These are phyloP conservation scores for Epiblema foenella DNA, from an alignment of 2,888 invertebrate species.

Conservation along the genomic window DNA sequence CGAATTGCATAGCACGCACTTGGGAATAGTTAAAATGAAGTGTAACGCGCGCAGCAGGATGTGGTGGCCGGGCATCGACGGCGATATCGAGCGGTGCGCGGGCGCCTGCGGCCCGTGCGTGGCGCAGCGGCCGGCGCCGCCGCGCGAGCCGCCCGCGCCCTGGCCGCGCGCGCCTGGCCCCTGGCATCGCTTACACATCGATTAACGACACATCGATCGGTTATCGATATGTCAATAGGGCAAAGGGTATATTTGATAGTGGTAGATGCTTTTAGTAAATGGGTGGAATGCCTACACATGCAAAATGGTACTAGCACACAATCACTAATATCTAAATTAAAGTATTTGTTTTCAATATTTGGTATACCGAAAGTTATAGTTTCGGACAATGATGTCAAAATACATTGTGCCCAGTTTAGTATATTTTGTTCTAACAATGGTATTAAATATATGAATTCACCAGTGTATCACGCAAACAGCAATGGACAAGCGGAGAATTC, in stretches of 20 bases:
- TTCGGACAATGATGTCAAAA: constrained; percentile 23
- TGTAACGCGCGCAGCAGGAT: too few species aligned
- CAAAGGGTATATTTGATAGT: constrained; percentile 20
- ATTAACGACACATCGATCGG: too few species aligned
- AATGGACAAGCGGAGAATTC: too few species aligned
- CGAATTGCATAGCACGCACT: too few species aligned
- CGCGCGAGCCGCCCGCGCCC: too few species aligned
- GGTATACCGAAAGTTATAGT: constrained; percentile 2
- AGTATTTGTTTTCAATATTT: constrained; percentile 14
- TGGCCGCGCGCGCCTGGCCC: too few species aligned
- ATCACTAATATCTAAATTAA: constrained; percentile 1
- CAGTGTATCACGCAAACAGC: constrained; percentile 19
- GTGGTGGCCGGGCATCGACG: too few species aligned
- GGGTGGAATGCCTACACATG: constrained; percentile 27
- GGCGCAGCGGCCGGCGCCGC: too few species aligned
- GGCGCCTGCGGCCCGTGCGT: too few species aligned
- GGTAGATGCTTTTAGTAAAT: constrained; percentile 24
- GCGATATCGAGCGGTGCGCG: too few species aligned
- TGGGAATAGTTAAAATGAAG: too few species aligned
- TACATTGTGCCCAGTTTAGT: constrained; percentile 2
- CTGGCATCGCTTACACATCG: constrained; percentile 19
- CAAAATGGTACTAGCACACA: constrained; percentile 10
- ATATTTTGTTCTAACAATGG: constrained; percentile 1
- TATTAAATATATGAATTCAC: constrained; percentile 17
- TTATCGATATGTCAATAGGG: constrained; percentile 9